These are phyloP conservation scores for Dione vanillae DNA, from an alignment of 2,888 invertebrate genomes.

Conservation along the genomic window DNA sequence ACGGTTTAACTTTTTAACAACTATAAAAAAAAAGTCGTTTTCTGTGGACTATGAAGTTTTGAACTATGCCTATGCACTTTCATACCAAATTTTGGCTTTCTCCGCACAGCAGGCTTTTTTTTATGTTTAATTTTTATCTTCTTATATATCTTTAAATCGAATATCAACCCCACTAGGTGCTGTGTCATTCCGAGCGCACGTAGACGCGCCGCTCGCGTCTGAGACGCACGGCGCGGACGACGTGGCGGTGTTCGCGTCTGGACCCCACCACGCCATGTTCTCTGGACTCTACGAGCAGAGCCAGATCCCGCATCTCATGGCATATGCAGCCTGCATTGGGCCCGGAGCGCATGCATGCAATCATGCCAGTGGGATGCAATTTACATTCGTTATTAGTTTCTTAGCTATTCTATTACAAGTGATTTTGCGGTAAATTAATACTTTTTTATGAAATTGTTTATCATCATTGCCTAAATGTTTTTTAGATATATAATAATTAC, in stretches of 20 bases:
- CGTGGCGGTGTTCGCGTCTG: slow-evolving; percentile 88
- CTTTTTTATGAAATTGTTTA: no score
- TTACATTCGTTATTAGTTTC: background rate
- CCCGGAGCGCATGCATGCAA: slow-evolving; percentile 59
- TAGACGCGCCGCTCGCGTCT: slow-evolving; percentile 81
- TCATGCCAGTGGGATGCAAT: background rate
- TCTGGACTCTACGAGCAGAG: slow-evolving; percentile 91
- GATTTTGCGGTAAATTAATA: background rate
- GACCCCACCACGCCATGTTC: slow-evolving; percentile 90
- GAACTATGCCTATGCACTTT: no score
- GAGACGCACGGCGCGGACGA: slow-evolving; percentile 92
- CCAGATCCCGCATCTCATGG: slow-evolving; percentile 90
- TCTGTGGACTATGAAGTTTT: no score
- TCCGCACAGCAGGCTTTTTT: no score
- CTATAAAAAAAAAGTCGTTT: no score
- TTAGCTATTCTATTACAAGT: background rate
- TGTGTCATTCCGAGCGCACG: slow-evolving; percentile 59
- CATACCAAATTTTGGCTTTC: no score
- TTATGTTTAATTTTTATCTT: no score
- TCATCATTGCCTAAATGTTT: no score
- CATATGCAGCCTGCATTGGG: slow-evolving; percentile 89
- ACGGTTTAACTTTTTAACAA: no score
- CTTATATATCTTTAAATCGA: no score
- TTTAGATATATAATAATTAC: background rate
- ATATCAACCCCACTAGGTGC: slow-evolving; percentile 45